Conservation (phyloP, 2,797 vertebrate genomes). For the Arctocebus calabarensis region DNA sequence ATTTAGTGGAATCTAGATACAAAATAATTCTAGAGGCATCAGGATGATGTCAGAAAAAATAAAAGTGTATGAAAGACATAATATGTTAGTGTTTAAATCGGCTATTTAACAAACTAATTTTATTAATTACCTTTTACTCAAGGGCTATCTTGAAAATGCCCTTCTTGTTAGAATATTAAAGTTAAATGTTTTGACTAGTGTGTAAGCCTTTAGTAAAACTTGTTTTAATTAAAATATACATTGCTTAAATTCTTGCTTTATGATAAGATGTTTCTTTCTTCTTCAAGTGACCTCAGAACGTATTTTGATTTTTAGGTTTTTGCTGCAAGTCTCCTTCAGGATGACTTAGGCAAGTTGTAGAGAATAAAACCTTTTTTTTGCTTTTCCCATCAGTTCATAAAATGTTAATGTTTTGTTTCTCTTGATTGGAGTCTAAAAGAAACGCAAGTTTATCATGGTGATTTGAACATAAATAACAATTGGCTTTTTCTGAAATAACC, state of each 20-base stretch:
- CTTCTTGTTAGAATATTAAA: neutral
- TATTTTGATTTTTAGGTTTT: conserved; percentile 22
- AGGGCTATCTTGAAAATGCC: conserved; percentile 38
- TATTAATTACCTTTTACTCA: conserved; percentile 34
- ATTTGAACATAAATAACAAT: conserved; percentile 32
- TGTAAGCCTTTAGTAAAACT: conserved; percentile 48
- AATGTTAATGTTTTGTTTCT: neutral
- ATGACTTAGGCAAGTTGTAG: conserved; percentile 15
- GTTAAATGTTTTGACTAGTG: conserved; percentile 47
- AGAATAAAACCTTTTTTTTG: neutral
- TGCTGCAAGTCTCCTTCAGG: neutral
- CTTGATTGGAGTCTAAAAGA: neutral
- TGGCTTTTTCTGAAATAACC: conserved; percentile 29
- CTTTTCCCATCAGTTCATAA: conserved; percentile 18
- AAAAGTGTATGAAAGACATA: neutral
- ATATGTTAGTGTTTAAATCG: neutral
- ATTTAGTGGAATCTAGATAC: neutral
- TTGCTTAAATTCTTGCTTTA: conserved; percentile 3
- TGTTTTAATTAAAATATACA: conserved; percentile 17
- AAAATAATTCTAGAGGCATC: conserved; percentile 56
- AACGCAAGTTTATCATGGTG: conserved; percentile 39
- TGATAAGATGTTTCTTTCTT: conserved; percentile 1
- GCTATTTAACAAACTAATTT: conserved; percentile 12
- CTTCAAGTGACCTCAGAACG: neutral
- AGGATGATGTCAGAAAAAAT: conserved; percentile 33